Evolutionary conservation across 2,888 invertebrate species (phyloP).

Genomic region (Mechanitis mazaeus): DNA sequence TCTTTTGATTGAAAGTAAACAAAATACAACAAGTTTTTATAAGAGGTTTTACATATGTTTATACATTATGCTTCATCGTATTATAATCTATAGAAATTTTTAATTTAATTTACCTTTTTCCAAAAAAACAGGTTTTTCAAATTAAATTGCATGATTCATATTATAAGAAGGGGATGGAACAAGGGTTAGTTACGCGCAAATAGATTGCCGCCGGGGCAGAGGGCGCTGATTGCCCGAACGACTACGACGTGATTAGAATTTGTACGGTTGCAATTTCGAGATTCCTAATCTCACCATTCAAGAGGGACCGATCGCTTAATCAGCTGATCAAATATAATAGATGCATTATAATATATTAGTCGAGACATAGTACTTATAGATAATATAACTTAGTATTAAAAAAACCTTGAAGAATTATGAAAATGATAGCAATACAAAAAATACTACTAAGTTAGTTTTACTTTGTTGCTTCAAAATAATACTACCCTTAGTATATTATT

Average conservation of each 20-base stretch:
- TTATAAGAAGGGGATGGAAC: slow-evolving; percentile 19
- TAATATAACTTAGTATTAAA: too few species aligned
- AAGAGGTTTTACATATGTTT: too few species aligned
- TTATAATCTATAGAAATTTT: background rate
- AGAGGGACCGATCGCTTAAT: slow-evolving; percentile 20
- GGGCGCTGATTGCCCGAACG: slow-evolving; percentile 39
- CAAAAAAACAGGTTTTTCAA: background rate
- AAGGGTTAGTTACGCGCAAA: slow-evolving; percentile 25
- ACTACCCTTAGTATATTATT: too few species aligned
- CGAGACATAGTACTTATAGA: background rate
- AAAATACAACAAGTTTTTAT: too few species aligned
- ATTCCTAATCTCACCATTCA: slow-evolving; percentile 17
- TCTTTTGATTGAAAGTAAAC: too few species aligned
- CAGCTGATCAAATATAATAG: slow-evolving; percentile 13
- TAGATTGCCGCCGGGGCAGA: slow-evolving; percentile 38
- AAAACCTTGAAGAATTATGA: too few species aligned
- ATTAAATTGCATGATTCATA: slow-evolving; percentile 17
- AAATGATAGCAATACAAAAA: too few species aligned
- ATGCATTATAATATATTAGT: background rate
- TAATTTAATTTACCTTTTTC: background rate
- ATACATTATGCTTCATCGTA: too few species aligned
- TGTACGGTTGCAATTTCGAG: slow-evolving; percentile 25
- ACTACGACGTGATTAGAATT: slow-evolving; percentile 32
- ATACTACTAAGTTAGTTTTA: too few species aligned
- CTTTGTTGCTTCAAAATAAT: too few species aligned